Evolutionary conservation across 2,113 vertebrate species (phyloP).

Genomic region (Australoheros scitulus): DNA sequence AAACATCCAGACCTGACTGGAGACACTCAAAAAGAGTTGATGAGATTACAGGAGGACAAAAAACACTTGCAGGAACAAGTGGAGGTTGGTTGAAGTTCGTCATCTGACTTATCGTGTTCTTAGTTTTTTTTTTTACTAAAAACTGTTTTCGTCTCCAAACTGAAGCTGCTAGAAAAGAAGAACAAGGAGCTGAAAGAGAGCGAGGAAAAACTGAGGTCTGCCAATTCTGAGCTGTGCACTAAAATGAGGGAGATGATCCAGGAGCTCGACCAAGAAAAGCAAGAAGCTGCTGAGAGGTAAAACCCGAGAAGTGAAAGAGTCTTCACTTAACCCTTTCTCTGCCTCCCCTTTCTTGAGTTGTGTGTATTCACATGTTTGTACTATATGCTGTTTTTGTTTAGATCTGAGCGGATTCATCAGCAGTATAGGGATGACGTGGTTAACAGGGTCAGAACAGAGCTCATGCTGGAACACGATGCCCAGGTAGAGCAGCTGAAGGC

Average conservation of each 20-base stretch:
- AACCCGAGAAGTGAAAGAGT: background rate
- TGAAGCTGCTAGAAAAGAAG: conserved; percentile 75
- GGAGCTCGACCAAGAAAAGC: conserved; percentile 94
- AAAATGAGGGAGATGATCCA: conserved; percentile 97
- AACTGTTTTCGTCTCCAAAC: background rate
- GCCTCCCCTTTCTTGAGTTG: background rate
- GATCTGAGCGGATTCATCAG: conserved; percentile 89
- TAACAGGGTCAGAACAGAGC: conserved; percentile 82
- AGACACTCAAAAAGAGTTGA: conserved; percentile 78
- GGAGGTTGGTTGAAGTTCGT: conserved; percentile 78
- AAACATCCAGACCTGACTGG: conserved; percentile 64
- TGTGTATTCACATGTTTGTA: background rate
- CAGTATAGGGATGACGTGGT: conserved; percentile 92
- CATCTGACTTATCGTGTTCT: background rate
- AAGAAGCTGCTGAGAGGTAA: conserved; percentile 88
- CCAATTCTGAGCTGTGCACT: conserved; percentile 90
- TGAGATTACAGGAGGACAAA: conserved; percentile 81
- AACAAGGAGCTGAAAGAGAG: conserved; percentile 85
- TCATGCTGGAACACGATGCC: conserved; percentile 77
- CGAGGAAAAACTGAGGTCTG: conserved; percentile 85
- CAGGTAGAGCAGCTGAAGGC: conserved; percentile 82
- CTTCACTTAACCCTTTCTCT: background rate
- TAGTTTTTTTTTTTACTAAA: conserved; percentile 7
- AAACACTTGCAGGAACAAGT: conserved; percentile 81
- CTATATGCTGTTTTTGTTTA: background rate